Conservation (phyloP, 23 tunicate species). For the Trididemnum clinides region DNA sequence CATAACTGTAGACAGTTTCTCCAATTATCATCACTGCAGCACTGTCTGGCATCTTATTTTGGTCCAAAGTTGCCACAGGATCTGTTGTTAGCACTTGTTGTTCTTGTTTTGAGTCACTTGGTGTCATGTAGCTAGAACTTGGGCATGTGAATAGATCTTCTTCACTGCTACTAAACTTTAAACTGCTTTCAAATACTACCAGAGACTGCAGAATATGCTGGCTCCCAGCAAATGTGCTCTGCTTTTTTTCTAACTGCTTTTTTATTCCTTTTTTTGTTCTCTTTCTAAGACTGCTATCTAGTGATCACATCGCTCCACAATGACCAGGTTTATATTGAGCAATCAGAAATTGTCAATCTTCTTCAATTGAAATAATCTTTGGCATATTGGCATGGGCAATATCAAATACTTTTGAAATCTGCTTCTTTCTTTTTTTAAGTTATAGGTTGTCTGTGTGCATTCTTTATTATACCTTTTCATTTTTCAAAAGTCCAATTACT, state of each 20-base stretch:
- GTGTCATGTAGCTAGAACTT: neutral
- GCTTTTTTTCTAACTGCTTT: neutral
- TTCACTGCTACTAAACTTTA: neutral
- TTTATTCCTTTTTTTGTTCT: neutral
- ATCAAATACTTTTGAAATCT: no score
- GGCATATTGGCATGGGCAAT: no score
- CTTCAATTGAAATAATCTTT: no score
- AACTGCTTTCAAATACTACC: conserved; percentile 1
- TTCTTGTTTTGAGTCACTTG: neutral
- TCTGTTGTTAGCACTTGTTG: conserved; percentile 13
- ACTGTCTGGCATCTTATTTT: neutral
- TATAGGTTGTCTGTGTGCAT: no score
- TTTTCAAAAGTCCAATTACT: no score
- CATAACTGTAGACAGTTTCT: conserved; percentile 10
- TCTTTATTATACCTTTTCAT: no score
- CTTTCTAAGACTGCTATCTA: neutral
- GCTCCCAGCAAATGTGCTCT: neutral
- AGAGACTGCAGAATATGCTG: neutral
- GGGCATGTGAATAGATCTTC: neutral
- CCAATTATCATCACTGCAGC: conserved; percentile 8
- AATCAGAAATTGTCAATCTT: no score
- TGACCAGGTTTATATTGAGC: neutral
- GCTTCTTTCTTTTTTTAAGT: no score
- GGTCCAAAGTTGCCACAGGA: conserved; percentile 20
- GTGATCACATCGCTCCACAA: neutral